These are phyloP conservation scores for Erebia epiphron DNA, from an alignment of 2,888 invertebrate species.

Conservation along the genomic window DNA sequence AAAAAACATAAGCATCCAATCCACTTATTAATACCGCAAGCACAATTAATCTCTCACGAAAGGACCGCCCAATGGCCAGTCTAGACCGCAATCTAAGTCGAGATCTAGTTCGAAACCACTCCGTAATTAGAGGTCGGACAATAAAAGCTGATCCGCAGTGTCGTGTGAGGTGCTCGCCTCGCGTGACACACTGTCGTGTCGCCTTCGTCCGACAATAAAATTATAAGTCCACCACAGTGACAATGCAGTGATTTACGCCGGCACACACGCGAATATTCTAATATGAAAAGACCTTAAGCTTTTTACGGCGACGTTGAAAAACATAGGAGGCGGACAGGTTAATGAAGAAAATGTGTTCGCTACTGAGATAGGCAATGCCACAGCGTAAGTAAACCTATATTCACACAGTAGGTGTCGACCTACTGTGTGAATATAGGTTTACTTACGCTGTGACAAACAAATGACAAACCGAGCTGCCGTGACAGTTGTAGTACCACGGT, in stretches of 20 bases:
- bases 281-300: constrained; percentile 71
- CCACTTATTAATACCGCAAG: constrained; percentile 56
- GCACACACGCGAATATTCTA: constrained; percentile 80
- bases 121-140: constrained; percentile 73
- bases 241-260: constrained; percentile 82
- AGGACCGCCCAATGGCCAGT: constrained; percentile 62
- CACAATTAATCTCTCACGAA: constrained; percentile 78
- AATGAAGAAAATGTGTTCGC: constrained; percentile 74
- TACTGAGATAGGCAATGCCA: constrained; percentile 57
- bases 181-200: constrained; percentile 78
- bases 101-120: constrained; percentile 72
- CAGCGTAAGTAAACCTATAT: no score
- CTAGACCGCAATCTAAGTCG: constrained; percentile 73
- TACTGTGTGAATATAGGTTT: no score
- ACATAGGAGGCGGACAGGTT: constrained; percentile 73
- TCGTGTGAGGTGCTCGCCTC: constrained; percentile 54
- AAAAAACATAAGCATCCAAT: constrained; percentile 64
- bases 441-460: no score
- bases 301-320: constrained; percentile 65
- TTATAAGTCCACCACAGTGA: constrained; percentile 82
- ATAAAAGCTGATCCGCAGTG: constrained; percentile 71
- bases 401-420: no score
- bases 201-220: constrained; percentile 80
- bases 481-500: no score
- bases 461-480: no score